phyloP scores from a whole-genome alignment of 1,140 invertebrate species.

The Lepidurus arcticus region DNA sequence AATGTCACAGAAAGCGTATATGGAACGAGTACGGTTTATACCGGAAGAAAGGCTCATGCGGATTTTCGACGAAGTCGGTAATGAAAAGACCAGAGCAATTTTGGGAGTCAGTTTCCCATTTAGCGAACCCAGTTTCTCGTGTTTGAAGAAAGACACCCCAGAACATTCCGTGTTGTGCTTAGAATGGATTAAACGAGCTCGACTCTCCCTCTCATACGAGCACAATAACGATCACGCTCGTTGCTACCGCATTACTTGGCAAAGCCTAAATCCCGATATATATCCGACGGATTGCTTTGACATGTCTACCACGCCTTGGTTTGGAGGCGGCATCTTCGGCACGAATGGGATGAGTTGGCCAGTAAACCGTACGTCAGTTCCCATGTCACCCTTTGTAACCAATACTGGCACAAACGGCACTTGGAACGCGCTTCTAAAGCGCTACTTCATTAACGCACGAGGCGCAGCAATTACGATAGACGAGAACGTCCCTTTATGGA shows the following conservation, averaged over 20 bases:
- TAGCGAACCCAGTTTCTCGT: constrained; percentile 59
- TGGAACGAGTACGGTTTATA: constrained; percentile 75
- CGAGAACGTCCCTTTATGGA: constrained; percentile 67
- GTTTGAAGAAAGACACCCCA: constrained; percentile 53
- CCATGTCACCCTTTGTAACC: constrained; percentile 71
- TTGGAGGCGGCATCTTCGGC: constrained; percentile 33
- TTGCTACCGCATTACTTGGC: constrained; percentile 78
- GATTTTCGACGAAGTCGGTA: constrained; percentile 61
- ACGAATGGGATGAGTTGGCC: constrained; percentile 57
- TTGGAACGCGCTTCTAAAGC: constrained; percentile 72
- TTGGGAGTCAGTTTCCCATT: constrained; percentile 57
- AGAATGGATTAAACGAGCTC: constrained; percentile 68
- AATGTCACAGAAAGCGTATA: constrained; percentile 62
- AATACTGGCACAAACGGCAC: constrained; percentile 50
- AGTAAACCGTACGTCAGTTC: constrained; percentile 61
- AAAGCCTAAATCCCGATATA: constrained; percentile 54
- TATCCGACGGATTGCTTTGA: constrained; percentile 77
- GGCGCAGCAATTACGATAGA: constrained; percentile 72
- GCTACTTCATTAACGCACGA: constrained; percentile 77
- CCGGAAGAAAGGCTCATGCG: constrained; percentile 67
- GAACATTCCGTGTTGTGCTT: constrained; percentile 59
- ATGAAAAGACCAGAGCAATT: constrained; percentile 63
- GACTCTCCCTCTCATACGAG: constrained; percentile 59
- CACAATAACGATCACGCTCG: constrained; percentile 42
- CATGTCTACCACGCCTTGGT: constrained; percentile 46